Evolutionary conservation across 2,797 vertebrate species (phyloP), one percentile per base, ranked within the genome.

Genomic region (Hafferia zeledoni): DNA sequence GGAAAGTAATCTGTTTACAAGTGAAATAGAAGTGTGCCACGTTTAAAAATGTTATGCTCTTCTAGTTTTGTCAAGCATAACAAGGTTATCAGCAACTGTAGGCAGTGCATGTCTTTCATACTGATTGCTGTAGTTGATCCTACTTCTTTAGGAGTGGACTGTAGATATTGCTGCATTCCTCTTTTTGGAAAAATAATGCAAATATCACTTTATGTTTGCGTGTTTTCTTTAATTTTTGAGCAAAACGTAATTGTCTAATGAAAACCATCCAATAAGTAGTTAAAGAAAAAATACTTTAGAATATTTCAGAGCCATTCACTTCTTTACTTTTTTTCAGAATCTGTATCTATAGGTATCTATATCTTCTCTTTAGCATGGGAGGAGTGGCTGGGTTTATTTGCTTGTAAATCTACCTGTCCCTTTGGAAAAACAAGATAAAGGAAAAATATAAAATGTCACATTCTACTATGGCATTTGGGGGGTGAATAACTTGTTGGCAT

Each of bases 351-450:
- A 46, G 11, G 5, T 75, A 14, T 50, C 27, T 31, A 1, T 28
- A 12, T 74, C 16, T 76, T 52, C 28, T 84, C 39, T 57, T 86
- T 43, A 57, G 30, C 43, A 5, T 72, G 30, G 17, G 22, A 19
- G 27, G 2, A 2, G 6, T 3, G 4, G 1, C 4, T 46, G 9
- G 6, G 6, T 12, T 43, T 28, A 5, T 53, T 8, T 82, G 15
- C 61, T 78, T 82, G 33, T 61, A 63, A 57, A 56, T 81, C 47
- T 47, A 25, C 37, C 27, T 81, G 35, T 64, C 25, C 41, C 60
- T 94, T 87, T 71, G 69, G n/a, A 57, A 61, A 92, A 90, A 17
- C n/a, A 75, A 43, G 71, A 57, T 53, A 30, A 93, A 83, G 44
- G 18, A 67, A 49, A 82, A 46, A 50, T 60, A 12, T 35, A 55